Percentiles rank a stretch among this genome's conserved stretches.
Evolutionary conservation across 2,797 vertebrate species (phyloP).

Genomic region (Spheniscus humboldti): DNA sequence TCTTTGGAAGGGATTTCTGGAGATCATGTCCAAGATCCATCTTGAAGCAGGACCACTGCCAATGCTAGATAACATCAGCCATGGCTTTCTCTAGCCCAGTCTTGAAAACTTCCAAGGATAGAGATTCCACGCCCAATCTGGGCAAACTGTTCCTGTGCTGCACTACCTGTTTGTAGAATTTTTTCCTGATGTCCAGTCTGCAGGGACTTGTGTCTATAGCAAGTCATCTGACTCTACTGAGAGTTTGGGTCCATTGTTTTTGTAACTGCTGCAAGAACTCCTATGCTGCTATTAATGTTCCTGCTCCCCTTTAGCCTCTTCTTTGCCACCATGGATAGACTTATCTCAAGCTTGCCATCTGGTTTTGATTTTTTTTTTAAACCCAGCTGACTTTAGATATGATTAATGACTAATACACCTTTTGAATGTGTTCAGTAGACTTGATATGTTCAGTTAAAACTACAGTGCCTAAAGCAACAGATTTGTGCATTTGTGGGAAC

Average conservation of each 20-base stretch:
- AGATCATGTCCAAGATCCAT: neutral
- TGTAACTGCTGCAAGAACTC: neutral
- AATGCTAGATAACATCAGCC: neutral
- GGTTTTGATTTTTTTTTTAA: neutral
- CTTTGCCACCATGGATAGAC: neutral
- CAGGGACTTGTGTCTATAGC: neutral
- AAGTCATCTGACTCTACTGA: neutral
- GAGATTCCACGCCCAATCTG: neutral
- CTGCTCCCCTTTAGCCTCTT: neutral
- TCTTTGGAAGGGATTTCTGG: neutral
- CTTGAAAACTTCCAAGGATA: neutral
- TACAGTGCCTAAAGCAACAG: neutral
- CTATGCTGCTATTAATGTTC: neutral
- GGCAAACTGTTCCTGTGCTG: neutral
- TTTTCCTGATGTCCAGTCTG: neutral
- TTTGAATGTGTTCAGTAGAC: neutral
- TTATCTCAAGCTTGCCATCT: neutral
- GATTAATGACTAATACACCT: neutral
- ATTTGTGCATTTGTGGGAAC: neutral
- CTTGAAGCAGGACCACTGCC: neutral
- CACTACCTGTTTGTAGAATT: neutral
- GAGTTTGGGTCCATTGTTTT: neutral
- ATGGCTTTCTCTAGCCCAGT: neutral
- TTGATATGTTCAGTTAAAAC: neutral
- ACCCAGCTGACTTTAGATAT: neutral